A percentile compares a stretch with the other conserved stretches of the same genome.
phyloP scores from a whole-genome alignment of 1,140 invertebrate species.

The Asbolus verrucosus region DNA sequence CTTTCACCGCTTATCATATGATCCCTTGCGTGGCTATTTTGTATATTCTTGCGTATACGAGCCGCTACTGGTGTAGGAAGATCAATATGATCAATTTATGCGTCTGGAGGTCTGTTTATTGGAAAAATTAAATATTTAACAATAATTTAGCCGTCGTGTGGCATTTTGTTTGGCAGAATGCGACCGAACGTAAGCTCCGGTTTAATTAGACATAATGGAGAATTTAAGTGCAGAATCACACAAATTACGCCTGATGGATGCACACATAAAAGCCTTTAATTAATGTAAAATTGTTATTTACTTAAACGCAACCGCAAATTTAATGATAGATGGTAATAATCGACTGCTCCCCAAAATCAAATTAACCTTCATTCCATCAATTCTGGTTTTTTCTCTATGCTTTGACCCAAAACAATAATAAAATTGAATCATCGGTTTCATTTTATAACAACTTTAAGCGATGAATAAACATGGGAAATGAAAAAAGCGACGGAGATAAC shows the following conservation, averaged over 20 bases:
- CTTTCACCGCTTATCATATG: no score
- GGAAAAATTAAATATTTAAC: no score
- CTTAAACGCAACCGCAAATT: constrained; percentile 24
- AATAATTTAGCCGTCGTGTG: no score
- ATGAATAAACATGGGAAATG: background rate
- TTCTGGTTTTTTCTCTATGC: background rate
- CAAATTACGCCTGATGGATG: constrained; percentile 30
- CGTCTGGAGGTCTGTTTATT: no score
- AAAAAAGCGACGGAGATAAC: background rate
- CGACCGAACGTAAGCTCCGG: background rate
- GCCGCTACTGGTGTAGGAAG: no score
- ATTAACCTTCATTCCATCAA: constrained; percentile 12
- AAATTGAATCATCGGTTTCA: background rate
- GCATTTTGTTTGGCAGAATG: no score
- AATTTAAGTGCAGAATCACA: constrained; percentile 30
- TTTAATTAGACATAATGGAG: constrained; percentile 30
- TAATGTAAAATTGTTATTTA: constrained; percentile 34
- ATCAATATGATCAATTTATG: no score
- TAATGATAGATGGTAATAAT: constrained; percentile 30
- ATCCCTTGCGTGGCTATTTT: no score
- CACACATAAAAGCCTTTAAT: constrained; percentile 36
- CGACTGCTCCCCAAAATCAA: constrained; percentile 5
- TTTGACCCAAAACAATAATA: background rate
- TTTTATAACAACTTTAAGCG: background rate
- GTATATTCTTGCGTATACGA: no score